These are phyloP conservation scores for Drosophila basisetae DNA, from an alignment of 2,888 invertebrate species.

Conservation along the genomic window DNA sequence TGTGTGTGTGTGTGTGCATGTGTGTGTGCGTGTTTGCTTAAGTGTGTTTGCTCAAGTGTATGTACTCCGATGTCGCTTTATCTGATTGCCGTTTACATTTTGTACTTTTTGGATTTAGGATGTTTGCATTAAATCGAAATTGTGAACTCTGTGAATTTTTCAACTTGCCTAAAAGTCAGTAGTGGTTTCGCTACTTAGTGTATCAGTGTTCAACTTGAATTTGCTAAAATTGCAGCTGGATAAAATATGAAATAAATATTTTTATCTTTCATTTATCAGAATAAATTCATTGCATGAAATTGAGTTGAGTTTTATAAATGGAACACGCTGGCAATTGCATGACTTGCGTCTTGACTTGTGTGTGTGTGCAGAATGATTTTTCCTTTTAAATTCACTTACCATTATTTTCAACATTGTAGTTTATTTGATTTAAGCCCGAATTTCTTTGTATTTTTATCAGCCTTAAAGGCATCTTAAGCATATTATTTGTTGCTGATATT, in stretches of 20 bases:
- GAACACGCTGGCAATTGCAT: conserved; percentile 19
- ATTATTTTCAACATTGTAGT: background rate
- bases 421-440: background rate
- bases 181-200: conserved; percentile 9
- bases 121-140: conserved; percentile 27
- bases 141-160: conserved; percentile 8
- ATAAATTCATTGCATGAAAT: background rate
- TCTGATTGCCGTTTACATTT: conserved; percentile 29
- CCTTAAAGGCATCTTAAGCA: background rate
- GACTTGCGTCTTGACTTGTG: background rate
- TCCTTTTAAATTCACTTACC: background rate
- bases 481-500: too few relatives aligned
- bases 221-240: background rate
- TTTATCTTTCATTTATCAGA: background rate
- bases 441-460: background rate
- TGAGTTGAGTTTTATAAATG: conserved; percentile 7
- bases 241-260: background rate
- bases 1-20: background rate
- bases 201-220: conserved; percentile 9
- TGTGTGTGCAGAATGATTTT: background rate
- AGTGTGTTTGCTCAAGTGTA: conserved; percentile 5
- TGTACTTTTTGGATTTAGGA: conserved; percentile 28
- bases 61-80: conserved; percentile 5
- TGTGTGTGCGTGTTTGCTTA: conserved; percentile 6
- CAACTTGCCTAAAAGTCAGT: conserved; percentile 7